phyloP scores from a whole-genome alignment of 2,888 invertebrate genomes.

The Carpatolechia fugitivella region DNA sequence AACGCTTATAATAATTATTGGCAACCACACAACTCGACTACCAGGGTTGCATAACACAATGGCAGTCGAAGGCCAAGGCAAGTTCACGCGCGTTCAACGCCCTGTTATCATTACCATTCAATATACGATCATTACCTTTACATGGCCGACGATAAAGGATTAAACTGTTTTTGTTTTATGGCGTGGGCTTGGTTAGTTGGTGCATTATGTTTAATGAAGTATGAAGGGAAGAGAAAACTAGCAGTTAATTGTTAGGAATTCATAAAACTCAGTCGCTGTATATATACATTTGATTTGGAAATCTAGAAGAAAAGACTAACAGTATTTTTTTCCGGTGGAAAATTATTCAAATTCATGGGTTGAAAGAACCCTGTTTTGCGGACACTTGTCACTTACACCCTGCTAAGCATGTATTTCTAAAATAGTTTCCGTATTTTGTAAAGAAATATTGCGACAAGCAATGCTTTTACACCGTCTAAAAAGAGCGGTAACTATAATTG shows the following conservation, averaged over 20 bases:
- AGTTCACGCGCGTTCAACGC: constrained; percentile 67
- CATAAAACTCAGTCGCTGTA: too few species aligned
- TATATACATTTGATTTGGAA: too few species aligned
- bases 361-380: too few species aligned
- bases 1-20: constrained; percentile 46
- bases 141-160: constrained; percentile 1
- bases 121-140: constrained; percentile 27
- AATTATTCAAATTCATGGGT: too few species aligned
- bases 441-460: too few species aligned
- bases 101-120: constrained; percentile 69
- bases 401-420: too few species aligned
- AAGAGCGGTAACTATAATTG: too few species aligned
- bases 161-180: background rate
- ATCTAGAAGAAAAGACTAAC: too few species aligned
- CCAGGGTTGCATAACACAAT: constrained; percentile 4
- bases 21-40: constrained; percentile 28
- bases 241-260: background rate
- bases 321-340: too few species aligned
- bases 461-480: background rate
- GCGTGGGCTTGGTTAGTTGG: background rate
- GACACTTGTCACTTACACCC: too few species aligned
- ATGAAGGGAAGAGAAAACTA: background rate
- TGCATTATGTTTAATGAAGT: background rate
- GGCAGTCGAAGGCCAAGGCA: constrained; percentile 57
- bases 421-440: too few species aligned